Evolutionary conservation across 2,797 vertebrate genomes (phyloP).

Genomic region (Xenopus petersii): DNA sequence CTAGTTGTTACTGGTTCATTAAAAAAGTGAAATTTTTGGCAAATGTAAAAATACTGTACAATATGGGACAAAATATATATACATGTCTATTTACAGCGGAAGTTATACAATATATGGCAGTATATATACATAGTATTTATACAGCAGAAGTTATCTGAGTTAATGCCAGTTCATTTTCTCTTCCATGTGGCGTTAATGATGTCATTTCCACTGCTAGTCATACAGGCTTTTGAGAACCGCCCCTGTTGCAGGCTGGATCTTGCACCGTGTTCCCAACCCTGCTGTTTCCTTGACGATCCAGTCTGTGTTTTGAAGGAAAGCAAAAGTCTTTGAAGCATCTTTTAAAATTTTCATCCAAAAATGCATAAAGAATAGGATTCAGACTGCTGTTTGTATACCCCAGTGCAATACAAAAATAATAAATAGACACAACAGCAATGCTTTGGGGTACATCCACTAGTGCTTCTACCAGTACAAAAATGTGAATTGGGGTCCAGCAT

Average conservation of each 20-base stretch:
- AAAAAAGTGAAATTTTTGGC: no score
- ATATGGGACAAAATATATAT: no score
- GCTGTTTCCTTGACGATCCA: slow-evolving; percentile 73
- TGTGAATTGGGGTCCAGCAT: slow-evolving; percentile 98
- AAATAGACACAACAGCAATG: slow-evolving; percentile 84
- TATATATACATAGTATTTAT: slow-evolving; percentile 50
- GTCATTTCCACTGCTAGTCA: slow-evolving; percentile 96
- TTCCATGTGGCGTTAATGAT: slow-evolving; percentile 69
- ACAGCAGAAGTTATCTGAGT: slow-evolving; percentile 86
- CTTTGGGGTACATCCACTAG: slow-evolving; percentile 80
- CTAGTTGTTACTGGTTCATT: no score
- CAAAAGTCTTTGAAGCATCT: slow-evolving; percentile 95
- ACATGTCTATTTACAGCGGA: no score
- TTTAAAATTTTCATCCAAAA: slow-evolving; percentile 97
- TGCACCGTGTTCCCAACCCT: slow-evolving; percentile 69
- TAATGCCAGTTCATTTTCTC: slow-evolving; percentile 79
- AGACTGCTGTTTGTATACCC: slow-evolving; percentile 98
- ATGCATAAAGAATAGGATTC: slow-evolving; percentile 94
- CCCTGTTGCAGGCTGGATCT: slow-evolving; percentile 62
- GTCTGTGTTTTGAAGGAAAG: slow-evolving; percentile 77
- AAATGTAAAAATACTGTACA: no score
- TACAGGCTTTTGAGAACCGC: slow-evolving; percentile 79
- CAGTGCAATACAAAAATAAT: slow-evolving; percentile 93
- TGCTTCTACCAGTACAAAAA: slow-evolving; percentile 88
- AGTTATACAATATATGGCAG: no score